Conservation (phyloP, 1,140 invertebrate species). For the Drosophila pallidifrons region DNA sequence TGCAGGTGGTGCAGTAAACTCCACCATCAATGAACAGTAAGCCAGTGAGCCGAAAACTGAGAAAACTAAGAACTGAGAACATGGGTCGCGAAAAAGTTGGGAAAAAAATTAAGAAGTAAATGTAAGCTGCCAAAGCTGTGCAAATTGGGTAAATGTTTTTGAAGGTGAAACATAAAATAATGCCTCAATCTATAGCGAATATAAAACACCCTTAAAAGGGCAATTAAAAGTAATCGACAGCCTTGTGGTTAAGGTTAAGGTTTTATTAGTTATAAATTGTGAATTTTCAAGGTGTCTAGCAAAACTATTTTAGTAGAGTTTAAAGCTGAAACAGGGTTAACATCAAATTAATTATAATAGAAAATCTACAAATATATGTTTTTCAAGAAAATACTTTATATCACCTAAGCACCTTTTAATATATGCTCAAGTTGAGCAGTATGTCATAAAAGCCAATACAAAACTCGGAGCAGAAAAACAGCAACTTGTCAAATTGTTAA, state of each 20-base stretch:
- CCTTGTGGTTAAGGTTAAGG: not conserved
- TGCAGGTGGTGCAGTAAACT: constrained; percentile 19
- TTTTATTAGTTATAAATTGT: too few species aligned
- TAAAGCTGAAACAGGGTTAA: too few species aligned
- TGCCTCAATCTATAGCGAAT: constrained; percentile 15
- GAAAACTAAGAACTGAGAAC: not conserved
- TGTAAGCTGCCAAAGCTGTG: constrained; percentile 7
- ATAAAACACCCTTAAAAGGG: not conserved
- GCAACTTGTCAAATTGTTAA: not conserved
- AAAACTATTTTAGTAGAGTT: too few species aligned
- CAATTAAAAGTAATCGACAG: not conserved
- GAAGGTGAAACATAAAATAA: constrained; percentile 2
- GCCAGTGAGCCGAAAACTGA: not conserved
- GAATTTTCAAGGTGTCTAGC: too few species aligned
- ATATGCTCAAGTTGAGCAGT: too few species aligned
- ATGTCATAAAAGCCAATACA: not conserved
- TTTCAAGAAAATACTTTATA: too few species aligned
- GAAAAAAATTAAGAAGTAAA: constrained; percentile 7
- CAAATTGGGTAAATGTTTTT: constrained; percentile 8
- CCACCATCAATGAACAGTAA: constrained; percentile 26
- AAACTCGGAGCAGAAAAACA: not conserved
- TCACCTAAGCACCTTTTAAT: too few species aligned
- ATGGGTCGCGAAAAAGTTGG: constrained; percentile 6
- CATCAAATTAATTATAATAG: too few species aligned
- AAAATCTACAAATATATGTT: too few species aligned